Evolutionary conservation across 2,888 invertebrate species (phyloP), one percentile per base, ranked within the genome.

Genomic region (Cantharis rustica): DNA sequence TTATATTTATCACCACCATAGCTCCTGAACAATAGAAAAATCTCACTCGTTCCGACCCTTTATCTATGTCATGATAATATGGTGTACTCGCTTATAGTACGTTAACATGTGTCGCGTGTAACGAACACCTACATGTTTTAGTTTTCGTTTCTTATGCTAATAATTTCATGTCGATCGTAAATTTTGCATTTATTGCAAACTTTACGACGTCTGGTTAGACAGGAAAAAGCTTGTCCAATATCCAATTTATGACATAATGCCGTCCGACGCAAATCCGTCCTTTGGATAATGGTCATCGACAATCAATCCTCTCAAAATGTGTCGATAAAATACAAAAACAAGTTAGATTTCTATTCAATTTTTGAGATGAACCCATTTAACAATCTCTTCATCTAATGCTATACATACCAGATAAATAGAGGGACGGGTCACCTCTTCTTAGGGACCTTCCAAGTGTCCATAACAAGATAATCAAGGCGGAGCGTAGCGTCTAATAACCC

Each of bases 401-500:
- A 23, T 23, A 47, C 47, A 47, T 47, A n/a, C 47, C 47, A 47
- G 47, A 47, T 47, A 47, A 20, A 66, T 17, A n/a, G 64, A 20
- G 23, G 64, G 64, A 66, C 61, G 75, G 64, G 64, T 31, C 71
- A 20, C 70, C n/a, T 64, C 68, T 68, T 62, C 61, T 73, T 66
- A 47, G 68, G 72, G 72, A 68, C 47, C 66, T 68, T 68, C 68
- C 72, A 68, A 68, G 72, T 66, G 31, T 72, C 73, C 62, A 69
- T 69, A 27, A 69, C 31, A 27, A 69, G 79, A 81, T 79, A 78
- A 80, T 80, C 81, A 82, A 84, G 86, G 86, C 85, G 86, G 84
- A 80, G 85, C 84, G 80, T 83, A 80, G 77, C 83, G 84, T 82
- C 80, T 86, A 84, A 85, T 85, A 85, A 86, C 85, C 85, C 84